Evolutionary conservation across 2,113 vertebrate species (phyloP).

Genomic region (Synodontis membranacea): DNA sequence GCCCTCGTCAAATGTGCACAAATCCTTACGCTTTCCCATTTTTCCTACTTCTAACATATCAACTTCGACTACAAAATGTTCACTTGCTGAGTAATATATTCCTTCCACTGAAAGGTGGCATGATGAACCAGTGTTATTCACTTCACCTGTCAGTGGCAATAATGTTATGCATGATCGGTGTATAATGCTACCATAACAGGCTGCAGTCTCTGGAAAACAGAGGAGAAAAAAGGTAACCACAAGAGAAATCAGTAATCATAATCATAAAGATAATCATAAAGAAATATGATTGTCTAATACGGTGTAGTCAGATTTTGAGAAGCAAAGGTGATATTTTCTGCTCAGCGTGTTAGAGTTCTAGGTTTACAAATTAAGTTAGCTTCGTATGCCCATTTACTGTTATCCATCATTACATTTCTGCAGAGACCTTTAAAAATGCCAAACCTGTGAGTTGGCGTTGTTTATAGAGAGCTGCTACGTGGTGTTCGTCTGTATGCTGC

Average conservation of each 20-base stretch:
- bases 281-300: not conserved
- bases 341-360: not conserved
- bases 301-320: not conserved
- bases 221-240: not conserved
- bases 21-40: no score
- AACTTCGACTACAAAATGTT: no score
- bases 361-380: not conserved
- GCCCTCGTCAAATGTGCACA: no score
- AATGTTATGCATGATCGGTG: no score
- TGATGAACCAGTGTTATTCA: no score
- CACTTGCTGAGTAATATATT: no score
- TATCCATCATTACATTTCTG: slow-evolving; percentile 25
- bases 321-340: not conserved
- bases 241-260: not conserved
- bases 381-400: not conserved
- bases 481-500: slow-evolving; percentile 12
- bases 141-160: no score
- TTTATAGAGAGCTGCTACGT: slow-evolving; percentile 16
- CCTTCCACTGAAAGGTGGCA: no score
- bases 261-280: not conserved
- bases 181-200: not conserved
- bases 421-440: slow-evolving; percentile 25
- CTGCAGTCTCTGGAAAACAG: not conserved
- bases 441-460: slow-evolving; percentile 10
- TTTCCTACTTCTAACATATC: no score